A percentile compares a stretch with the other conserved stretches of the same genome.
These are phyloP conservation scores for Chionis minor DNA, from an alignment of 2,113 vertebrate species.

Conservation along the genomic window DNA sequence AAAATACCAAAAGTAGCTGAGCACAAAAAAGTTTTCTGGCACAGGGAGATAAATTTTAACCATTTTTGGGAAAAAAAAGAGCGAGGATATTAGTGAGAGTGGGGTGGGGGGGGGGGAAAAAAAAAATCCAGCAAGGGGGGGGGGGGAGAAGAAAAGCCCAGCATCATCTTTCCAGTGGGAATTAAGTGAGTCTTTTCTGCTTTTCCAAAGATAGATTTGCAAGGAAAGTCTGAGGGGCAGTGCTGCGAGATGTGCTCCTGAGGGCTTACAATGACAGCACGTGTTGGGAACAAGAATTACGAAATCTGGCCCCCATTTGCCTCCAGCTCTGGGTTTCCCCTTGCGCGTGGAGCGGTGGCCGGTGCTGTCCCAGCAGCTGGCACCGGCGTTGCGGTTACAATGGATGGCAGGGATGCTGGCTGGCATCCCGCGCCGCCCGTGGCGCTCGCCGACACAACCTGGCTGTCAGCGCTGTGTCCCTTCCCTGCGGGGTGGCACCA, in stretches of 20 bases:
- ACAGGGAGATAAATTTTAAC: neutral
- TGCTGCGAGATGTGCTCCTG: neutral
- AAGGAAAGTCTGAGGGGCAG: neutral
- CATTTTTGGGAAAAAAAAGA: neutral
- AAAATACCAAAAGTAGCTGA: neutral
- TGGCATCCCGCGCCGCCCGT: rapidly evolving
- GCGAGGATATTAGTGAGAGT: neutral
- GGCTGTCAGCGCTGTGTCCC: neutral
- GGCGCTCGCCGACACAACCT: neutral
- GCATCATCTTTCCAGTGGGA: neutral
- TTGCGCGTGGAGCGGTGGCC: neutral
- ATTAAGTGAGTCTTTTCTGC: neutral
- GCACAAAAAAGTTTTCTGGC: neutral
- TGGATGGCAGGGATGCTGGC: neutral
- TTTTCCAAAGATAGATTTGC: neutral
- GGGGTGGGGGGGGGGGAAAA: rapidly evolving
- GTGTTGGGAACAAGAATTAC: rapidly evolving
- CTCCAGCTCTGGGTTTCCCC: neutral
- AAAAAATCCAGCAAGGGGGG: no score
- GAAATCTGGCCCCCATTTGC: neutral
- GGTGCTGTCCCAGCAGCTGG: neutral
- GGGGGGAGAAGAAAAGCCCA: neutral
- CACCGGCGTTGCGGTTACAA: rapidly evolving
- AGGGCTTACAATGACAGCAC: neutral
- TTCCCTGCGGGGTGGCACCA: neutral